Evolutionary conservation across 2,113 vertebrate species (phyloP).

Genomic region (Syngnathus floridae): DNA sequence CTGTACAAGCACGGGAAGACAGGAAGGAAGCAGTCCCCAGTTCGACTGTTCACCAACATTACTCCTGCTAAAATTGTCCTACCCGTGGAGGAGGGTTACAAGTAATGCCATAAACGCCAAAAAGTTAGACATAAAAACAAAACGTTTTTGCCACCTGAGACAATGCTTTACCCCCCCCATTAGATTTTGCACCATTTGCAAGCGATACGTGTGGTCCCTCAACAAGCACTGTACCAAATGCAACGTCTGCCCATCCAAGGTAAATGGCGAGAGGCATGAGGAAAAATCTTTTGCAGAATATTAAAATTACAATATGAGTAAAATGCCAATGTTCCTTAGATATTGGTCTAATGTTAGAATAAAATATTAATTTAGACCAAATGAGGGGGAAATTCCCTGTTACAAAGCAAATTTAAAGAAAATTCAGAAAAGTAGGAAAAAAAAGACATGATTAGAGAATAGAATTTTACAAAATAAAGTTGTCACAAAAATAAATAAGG

Average conservation of each 20-base stretch:
- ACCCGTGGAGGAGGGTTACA: slow-evolving; percentile 87
- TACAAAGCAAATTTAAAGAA: background rate
- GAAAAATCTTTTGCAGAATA: too few relatives aligned
- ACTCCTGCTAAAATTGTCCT: slow-evolving; percentile 73
- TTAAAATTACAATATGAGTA: too few relatives aligned
- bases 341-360: too few relatives aligned
- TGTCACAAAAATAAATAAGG: too few relatives aligned
- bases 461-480: background rate
- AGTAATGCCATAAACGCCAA: slow-evolving; percentile 58
- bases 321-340: too few relatives aligned
- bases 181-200: slow-evolving; percentile 82
- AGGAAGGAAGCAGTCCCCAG: slow-evolving; percentile 88
- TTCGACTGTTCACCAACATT: slow-evolving; percentile 90
- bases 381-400: background rate
- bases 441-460: background rate
- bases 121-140: background rate
- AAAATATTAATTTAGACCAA: background rate
- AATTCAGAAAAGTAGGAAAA: background rate
- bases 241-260: slow-evolving; percentile 88
- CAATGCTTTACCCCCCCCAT: background rate
- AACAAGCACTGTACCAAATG: slow-evolving; percentile 88
- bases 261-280: slow-evolving; percentile 40
- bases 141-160: background rate
- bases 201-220: slow-evolving; percentile 78
- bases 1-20: slow-evolving; percentile 90